A percentile compares a stretch with the other conserved stretches of the same genome.
Evolutionary conservation across 2,888 invertebrate genomes (phyloP).

Genomic region (Barypeithes pellucidus): DNA sequence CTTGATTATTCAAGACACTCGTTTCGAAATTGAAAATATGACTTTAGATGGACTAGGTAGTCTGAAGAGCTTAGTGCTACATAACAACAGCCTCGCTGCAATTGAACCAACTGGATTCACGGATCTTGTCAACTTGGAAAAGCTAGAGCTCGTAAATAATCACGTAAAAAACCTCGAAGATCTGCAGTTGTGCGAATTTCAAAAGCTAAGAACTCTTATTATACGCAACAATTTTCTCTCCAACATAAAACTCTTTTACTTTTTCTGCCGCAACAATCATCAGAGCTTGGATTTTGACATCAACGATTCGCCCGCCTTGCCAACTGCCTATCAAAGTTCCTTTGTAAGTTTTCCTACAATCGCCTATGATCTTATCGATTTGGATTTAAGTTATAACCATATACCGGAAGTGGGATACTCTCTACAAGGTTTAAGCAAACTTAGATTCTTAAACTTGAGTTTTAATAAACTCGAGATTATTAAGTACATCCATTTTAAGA

Average conservation of each 20-base stretch:
- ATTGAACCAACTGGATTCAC: conserved; percentile 56
- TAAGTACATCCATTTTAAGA: conserved; percentile 51
- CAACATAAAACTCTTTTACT: conserved; percentile 44
- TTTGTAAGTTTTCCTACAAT: conserved; percentile 33
- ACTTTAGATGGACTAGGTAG: conserved; percentile 56
- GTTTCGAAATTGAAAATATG: conserved; percentile 52
- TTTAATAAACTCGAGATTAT: conserved; percentile 56
- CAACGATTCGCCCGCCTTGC: conserved; percentile 36
- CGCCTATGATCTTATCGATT: conserved; percentile 50
- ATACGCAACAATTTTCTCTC: conserved; percentile 56
- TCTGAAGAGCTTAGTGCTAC: conserved; percentile 59
- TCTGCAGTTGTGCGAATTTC: conserved; percentile 60
- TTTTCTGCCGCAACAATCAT: conserved; percentile 52
- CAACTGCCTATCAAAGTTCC: conserved; percentile 37
- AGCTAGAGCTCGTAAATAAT: conserved; percentile 59
- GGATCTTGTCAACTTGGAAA: conserved; percentile 53
- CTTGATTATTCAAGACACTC: conserved; percentile 57
- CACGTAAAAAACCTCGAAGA: conserved; percentile 56
- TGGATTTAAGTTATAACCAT: conserved; percentile 62
- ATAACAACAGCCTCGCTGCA: conserved; percentile 57
- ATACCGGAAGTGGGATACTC: conserved; percentile 56
- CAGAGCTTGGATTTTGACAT: conserved; percentile 48
- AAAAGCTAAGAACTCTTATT: conserved; percentile 56
- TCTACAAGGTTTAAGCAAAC: conserved; percentile 53
- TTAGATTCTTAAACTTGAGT: conserved; percentile 57